phyloP scores from a whole-genome alignment of 2,888 invertebrate species.

The Volucella bombylans region DNA sequence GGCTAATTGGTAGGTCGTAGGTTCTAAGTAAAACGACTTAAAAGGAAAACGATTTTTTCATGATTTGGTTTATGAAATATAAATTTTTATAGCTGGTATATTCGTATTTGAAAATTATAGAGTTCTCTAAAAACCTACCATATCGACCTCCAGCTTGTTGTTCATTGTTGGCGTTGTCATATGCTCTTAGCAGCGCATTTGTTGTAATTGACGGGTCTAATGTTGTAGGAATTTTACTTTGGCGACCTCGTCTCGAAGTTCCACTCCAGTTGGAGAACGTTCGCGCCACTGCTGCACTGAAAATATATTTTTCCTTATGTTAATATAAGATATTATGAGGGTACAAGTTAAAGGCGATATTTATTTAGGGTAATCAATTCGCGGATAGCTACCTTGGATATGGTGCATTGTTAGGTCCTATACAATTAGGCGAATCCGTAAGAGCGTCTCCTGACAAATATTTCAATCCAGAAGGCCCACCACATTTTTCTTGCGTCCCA shows the following conservation, averaged over 20 bases:
- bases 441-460: constrained; percentile 95
- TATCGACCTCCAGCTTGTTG: constrained; percentile 80
- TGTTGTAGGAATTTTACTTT: constrained; percentile 84
- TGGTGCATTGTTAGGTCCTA: constrained; percentile 91
- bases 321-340: not conserved
- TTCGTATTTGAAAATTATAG: too few species aligned
- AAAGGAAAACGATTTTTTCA: too few species aligned
- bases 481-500: constrained; percentile 83
- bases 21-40: too few species aligned
- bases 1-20: too few species aligned
- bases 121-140: constrained; percentile 80
- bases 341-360: not conserved
- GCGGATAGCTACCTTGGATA: constrained; percentile 89
- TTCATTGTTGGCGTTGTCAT: constrained; percentile 85
- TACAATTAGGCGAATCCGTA: constrained; percentile 88
- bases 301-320: constrained; percentile 79
- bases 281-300: constrained; percentile 89
- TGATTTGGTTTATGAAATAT: not conserved
- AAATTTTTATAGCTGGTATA: not conserved
- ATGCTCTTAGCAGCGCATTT: constrained; percentile 86
- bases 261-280: constrained; percentile 88
- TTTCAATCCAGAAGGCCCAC: constrained; percentile 87
- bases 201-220: constrained; percentile 90
- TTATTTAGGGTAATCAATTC: too few species aligned
- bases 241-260: constrained; percentile 87